A percentile compares a stretch with the other conserved stretches of the same genome.
These are phyloP conservation scores for Resseliella maxima DNA, from an alignment of 2,888 invertebrate species.

Conservation along the genomic window DNA sequence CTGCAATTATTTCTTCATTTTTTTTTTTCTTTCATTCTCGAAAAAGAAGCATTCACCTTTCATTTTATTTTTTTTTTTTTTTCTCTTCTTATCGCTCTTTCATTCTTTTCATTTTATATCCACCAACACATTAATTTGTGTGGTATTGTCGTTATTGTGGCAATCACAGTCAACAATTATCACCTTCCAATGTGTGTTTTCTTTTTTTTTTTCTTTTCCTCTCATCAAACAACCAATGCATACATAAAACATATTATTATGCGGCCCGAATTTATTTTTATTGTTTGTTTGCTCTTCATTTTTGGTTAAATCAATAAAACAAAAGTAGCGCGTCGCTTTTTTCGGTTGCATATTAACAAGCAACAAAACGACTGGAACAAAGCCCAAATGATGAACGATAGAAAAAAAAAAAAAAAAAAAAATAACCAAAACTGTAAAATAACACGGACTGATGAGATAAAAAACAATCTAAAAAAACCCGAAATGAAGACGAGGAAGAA, in stretches of 20 bases:
- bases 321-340: not conserved
- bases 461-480: no score
- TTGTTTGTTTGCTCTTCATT: not conserved
- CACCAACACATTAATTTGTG: conserved; percentile 1
- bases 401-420: no score
- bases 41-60: not conserved
- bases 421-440: no score
- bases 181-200: conserved; percentile 5
- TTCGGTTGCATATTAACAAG: not conserved
- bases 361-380: no score
- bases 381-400: no score
- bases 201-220: no score
- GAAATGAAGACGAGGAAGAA: no score
- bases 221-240: not conserved
- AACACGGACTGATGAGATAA: no score
- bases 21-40: no score
- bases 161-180: not conserved
- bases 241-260: not conserved
- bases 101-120: not conserved
- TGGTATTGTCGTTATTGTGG: not conserved
- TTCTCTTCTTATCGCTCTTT: no score
- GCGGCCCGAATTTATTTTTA: not conserved
- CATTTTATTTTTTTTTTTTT: no score
- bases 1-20: not conserved
- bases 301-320: not conserved